phyloP scores from a whole-genome alignment of 2,888 invertebrate species.

The Stenoptilia bipunctidactyla region DNA sequence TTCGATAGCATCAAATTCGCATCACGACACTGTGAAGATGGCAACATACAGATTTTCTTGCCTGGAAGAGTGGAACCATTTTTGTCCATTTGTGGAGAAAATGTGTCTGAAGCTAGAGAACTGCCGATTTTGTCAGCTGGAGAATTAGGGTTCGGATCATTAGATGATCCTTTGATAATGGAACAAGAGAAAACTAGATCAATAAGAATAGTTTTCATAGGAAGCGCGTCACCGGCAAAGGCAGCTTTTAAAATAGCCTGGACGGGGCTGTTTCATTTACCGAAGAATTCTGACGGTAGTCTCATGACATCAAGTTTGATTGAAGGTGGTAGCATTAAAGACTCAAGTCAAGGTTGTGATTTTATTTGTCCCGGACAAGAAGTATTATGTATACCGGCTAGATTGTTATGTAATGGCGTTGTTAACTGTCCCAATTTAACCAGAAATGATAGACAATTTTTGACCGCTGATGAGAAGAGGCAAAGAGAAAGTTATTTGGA shows the following conservation, averaged over 20 bases:
- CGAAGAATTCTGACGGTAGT: constrained; percentile 85
- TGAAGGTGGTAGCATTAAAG: constrained; percentile 61
- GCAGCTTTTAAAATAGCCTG: constrained; percentile 91
- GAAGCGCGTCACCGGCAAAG: constrained; percentile 83
- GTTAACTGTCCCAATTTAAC: constrained; percentile 87
- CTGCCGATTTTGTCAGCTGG: constrained; percentile 84
- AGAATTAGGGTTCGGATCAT: constrained; percentile 76
- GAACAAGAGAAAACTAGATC: constrained; percentile 75
- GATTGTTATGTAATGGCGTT: constrained; percentile 88
- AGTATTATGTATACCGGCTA: constrained; percentile 85
- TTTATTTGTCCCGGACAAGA: constrained; percentile 90
- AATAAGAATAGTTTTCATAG: constrained; percentile 79
- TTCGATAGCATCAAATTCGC: constrained; percentile 89
- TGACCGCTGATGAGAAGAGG: constrained; percentile 58
- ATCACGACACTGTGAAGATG: constrained; percentile 87
- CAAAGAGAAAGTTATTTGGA: constrained; percentile 71
- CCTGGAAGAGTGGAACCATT: constrained; percentile 81
- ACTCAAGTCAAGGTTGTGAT: constrained; percentile 75
- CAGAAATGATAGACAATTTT: constrained; percentile 55
- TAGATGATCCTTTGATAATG: constrained; percentile 65
- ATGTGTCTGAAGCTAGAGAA: constrained; percentile 84
- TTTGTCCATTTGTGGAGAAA: constrained; percentile 87
- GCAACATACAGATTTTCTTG: constrained; percentile 85
- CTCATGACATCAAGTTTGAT: constrained; percentile 82
- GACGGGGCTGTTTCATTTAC: constrained; percentile 90